phyloP scores from a whole-genome alignment of 2,888 invertebrate genomes.

The Elegia similella region DNA sequence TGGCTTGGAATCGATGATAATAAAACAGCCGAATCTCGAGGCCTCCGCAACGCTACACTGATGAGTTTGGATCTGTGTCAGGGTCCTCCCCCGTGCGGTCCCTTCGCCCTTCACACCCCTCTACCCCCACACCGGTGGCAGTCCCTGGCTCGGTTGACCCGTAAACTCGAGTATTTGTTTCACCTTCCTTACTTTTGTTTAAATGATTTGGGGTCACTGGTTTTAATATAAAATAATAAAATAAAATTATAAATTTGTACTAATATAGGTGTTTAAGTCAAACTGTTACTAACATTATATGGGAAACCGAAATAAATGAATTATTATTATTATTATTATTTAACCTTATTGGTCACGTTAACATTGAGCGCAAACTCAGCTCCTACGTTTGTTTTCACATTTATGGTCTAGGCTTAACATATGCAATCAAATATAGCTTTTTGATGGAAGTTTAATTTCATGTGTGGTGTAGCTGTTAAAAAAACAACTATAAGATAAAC shows the following conservation, averaged over 20 bases:
- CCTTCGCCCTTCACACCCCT: slow-evolving; percentile 61
- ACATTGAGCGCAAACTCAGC: background rate
- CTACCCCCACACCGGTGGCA: slow-evolving; percentile 50
- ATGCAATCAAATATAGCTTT: too few relatives aligned
- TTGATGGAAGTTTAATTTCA: too few relatives aligned
- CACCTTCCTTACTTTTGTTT: slow-evolving; percentile 59
- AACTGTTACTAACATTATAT: too few relatives aligned
- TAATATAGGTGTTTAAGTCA: too few relatives aligned
- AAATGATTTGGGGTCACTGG: slow-evolving; percentile 54
- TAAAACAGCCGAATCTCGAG: slow-evolving; percentile 73
- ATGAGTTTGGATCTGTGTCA: slow-evolving; percentile 78
- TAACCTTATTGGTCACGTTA: slow-evolving; percentile 28
- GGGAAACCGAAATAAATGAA: too few relatives aligned
- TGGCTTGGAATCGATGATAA: slow-evolving; percentile 71
- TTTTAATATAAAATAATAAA: too few relatives aligned
- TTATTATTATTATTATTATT: too few relatives aligned
- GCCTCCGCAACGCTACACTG: slow-evolving; percentile 67
- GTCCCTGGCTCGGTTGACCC: slow-evolving; percentile 63
- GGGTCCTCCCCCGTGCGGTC: slow-evolving; percentile 68
- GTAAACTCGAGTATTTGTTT: slow-evolving; percentile 70
- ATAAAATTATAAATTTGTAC: too few relatives aligned
- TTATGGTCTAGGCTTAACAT: background rate
- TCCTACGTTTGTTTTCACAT: background rate
- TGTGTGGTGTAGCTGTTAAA: too few relatives aligned
- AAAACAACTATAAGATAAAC: too few relatives aligned